Conservation (phyloP, 2,888 invertebrate species). For the Chironomus riparius region DNA sequence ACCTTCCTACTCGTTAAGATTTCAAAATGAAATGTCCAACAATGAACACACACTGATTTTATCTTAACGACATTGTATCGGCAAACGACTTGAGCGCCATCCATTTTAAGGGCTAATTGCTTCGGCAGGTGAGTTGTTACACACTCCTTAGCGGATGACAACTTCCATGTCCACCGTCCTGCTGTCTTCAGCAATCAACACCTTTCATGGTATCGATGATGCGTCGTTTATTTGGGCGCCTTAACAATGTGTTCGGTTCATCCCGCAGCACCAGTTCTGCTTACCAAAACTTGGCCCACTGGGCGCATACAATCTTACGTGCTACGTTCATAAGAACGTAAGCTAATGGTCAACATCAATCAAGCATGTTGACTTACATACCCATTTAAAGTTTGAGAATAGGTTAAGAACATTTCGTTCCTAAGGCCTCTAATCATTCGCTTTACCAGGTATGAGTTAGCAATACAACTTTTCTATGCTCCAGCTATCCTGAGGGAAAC, state of each 20-base stretch:
- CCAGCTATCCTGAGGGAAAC: slow-evolving; percentile 67
- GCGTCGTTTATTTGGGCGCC: slow-evolving; percentile 46
- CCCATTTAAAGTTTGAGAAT: slow-evolving; percentile 72
- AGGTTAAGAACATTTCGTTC: slow-evolving; percentile 60
- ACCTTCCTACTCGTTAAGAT: slow-evolving; percentile 54
- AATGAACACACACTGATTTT: slow-evolving; percentile 33
- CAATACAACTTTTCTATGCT: slow-evolving; percentile 37
- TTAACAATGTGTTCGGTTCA: too few relatives aligned
- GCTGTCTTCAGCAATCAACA: slow-evolving; percentile 58
- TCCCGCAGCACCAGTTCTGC: too few relatives aligned
- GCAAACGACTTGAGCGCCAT: slow-evolving; percentile 51
- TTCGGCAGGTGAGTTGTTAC: slow-evolving; percentile 54
- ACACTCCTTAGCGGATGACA: slow-evolving; percentile 55
- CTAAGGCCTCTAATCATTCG: slow-evolving; percentile 65
- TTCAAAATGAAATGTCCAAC: slow-evolving; percentile 39
- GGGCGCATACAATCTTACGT: too few relatives aligned
- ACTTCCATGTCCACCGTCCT: slow-evolving; percentile 70
- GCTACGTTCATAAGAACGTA: too few relatives aligned
- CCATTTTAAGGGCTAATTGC: slow-evolving; percentile 58
- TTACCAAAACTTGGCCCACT: too few relatives aligned
- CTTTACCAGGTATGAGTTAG: slow-evolving; percentile 60
- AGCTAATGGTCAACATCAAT: slow-evolving; percentile 31
- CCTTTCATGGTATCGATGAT: slow-evolving; percentile 53
- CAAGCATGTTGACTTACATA: slow-evolving; percentile 55
- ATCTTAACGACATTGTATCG: slow-evolving; percentile 45